Percentiles rank a stretch among this genome's conserved stretches.
Evolutionary conservation across 2,797 vertebrate species (phyloP).

Genomic region (Cyprinella venusta): DNA sequence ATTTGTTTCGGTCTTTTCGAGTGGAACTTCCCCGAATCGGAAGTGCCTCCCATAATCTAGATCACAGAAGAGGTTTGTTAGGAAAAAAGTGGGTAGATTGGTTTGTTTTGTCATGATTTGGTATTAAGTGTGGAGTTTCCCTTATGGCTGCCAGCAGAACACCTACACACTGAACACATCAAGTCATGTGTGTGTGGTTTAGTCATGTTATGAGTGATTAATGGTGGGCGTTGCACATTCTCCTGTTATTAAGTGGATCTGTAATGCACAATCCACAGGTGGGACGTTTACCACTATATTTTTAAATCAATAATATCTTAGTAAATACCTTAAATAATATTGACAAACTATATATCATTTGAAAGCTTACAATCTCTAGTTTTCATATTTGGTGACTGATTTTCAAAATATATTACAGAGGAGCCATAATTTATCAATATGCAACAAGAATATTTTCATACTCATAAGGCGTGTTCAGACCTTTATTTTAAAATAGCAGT

Average conservation of each 20-base stretch:
- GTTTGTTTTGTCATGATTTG: background rate
- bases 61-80: background rate
- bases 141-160: background rate
- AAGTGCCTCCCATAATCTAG: background rate
- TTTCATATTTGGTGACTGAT: no score
- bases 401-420: no score
- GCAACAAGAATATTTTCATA: no score
- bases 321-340: no score
- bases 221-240: background rate
- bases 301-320: no score
- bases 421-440: no score
- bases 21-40: background rate
- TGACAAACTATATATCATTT: no score
- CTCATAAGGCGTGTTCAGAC: no score
- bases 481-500: no score
- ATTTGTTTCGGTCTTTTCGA: background rate
- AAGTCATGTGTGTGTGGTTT: background rate
- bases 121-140: conserved; percentile 3
- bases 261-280: no score
- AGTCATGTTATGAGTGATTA: background rate
- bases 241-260: background rate
- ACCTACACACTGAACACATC: background rate
- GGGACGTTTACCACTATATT: no score
- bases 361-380: no score
- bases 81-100: background rate